phyloP scores from a whole-genome alignment of 2,113 vertebrate species.

The Antennarius striatus region DNA sequence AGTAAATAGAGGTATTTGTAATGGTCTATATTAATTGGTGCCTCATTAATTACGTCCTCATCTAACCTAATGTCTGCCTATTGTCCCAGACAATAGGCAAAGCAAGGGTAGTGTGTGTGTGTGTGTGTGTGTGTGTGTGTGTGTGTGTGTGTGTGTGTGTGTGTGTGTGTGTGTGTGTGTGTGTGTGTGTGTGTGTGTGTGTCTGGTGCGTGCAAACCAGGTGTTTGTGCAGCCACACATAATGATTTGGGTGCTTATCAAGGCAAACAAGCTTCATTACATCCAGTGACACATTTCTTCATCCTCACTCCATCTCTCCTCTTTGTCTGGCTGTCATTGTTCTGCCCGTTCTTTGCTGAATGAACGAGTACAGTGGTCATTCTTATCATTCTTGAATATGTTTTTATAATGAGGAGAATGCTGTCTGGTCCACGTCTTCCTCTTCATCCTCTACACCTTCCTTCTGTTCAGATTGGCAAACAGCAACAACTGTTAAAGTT shows the following conservation, averaged over 20 bases:
- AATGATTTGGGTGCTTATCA: slow-evolving; percentile 71
- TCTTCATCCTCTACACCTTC: too few relatives aligned
- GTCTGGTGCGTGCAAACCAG: slow-evolving; percentile 30
- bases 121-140: slow-evolving; percentile 1
- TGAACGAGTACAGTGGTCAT: too few relatives aligned
- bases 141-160: slow-evolving; percentile 11
- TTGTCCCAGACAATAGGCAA: slow-evolving; percentile 29
- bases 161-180: slow-evolving; percentile 12
- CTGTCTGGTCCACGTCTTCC: too few relatives aligned
- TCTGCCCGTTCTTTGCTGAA: too few relatives aligned
- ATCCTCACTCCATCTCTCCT: slow-evolving; percentile 19
- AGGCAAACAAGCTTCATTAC: slow-evolving; percentile 66
- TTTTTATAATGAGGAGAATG: too few relatives aligned
- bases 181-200: slow-evolving; percentile 2
- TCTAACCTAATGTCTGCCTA: slow-evolving; percentile 49
- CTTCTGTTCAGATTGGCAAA: too few relatives aligned
- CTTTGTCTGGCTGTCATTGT: background rate
- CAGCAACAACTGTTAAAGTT: too few relatives aligned
- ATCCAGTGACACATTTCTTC: slow-evolving; percentile 49
- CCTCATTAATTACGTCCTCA: slow-evolving; percentile 65
- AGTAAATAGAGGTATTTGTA: slow-evolving; percentile 35
- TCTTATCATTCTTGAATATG: too few relatives aligned
- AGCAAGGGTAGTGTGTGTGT: background rate
- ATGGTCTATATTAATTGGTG: slow-evolving; percentile 52
- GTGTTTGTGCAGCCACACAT: slow-evolving; percentile 48